Evolutionary conservation across 2,888 invertebrate genomes (phyloP).

Genomic region (Priocnemis perturbator): DNA sequence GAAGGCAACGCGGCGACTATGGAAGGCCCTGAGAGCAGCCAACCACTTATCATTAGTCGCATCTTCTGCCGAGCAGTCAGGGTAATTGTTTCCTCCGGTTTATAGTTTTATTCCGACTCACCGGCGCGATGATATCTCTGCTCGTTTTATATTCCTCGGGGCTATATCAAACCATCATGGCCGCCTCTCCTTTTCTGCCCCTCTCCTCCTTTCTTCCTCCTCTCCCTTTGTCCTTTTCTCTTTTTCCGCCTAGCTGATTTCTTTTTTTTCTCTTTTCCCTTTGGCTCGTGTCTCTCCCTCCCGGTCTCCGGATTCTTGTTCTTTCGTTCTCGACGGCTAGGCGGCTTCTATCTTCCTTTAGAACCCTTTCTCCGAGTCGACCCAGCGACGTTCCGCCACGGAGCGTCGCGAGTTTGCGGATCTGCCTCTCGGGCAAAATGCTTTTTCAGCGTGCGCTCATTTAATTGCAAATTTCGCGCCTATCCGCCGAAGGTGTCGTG

Average conservation of each 20-base stretch:
- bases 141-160: conserved; percentile 69
- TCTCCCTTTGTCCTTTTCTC: not conserved
- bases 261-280: not conserved
- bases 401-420: conserved; percentile 1
- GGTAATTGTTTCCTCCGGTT: conserved; percentile 75
- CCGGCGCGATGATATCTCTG: conserved; percentile 71
- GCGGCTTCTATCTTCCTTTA: conserved; percentile 1
- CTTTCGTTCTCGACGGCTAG: not conserved
- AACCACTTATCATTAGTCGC: conserved; percentile 73
- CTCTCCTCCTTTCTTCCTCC: conserved; percentile 24
- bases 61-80: conserved; percentile 68
- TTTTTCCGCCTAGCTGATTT: conserved; percentile 15
- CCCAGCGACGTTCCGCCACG: not conserved
- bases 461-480: no score
- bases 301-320: not conserved
- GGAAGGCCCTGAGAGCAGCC: conserved; percentile 50
- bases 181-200: conserved; percentile 39
- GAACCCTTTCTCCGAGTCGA: not conserved
- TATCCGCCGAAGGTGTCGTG: no score
- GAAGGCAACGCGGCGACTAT: conserved; percentile 31
- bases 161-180: conserved; percentile 65
- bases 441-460: no score
- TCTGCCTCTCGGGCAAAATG: not conserved
- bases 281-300: not conserved
- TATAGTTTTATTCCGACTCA: conserved; percentile 73